phyloP scores from a whole-genome alignment of 1,140 invertebrate species.

The Andricus grossulariae region DNA sequence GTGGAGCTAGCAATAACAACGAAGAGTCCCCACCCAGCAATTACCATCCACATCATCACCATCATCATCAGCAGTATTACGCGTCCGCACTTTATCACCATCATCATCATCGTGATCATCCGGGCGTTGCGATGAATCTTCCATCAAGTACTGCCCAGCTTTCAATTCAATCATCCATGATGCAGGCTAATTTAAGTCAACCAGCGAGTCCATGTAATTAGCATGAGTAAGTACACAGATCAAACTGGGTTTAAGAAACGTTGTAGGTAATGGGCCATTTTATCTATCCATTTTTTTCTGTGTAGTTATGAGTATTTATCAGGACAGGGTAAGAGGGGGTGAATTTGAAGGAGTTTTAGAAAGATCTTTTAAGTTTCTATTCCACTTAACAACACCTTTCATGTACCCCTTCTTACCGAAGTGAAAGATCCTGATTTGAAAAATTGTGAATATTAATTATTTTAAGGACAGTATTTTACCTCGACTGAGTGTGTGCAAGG shows the following conservation, averaged over 20 bases:
- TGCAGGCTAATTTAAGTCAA: slow-evolving; percentile 64
- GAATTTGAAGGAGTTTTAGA: no score
- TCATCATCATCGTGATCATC: slow-evolving; percentile 66
- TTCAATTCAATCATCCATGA: slow-evolving; percentile 57
- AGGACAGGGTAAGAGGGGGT: no score
- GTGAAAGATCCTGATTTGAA: neutral
- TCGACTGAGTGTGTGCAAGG: neutral
- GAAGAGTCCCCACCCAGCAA: slow-evolving; percentile 53
- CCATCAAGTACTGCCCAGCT: slow-evolving; percentile 52
- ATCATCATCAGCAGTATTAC: slow-evolving; percentile 74
- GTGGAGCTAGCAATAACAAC: slow-evolving; percentile 34
- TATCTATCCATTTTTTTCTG: no score
- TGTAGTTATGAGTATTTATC: no score
- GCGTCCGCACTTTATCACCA: slow-evolving; percentile 71
- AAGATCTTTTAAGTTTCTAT: no score
- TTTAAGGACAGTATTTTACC: slow-evolving; percentile 18
- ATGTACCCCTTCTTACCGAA: neutral
- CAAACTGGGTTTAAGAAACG: no score
- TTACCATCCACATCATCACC: slow-evolving; percentile 60
- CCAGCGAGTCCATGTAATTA: slow-evolving; percentile 70
- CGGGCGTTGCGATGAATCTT: slow-evolving; percentile 42
- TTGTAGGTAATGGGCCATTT: no score
- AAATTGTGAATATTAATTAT: neutral
- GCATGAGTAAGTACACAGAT: no score
- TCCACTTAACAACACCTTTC: neutral